Evolutionary conservation across 2,888 invertebrate genomes (phyloP).

Genomic region (Holacanthella duospinosa): DNA sequence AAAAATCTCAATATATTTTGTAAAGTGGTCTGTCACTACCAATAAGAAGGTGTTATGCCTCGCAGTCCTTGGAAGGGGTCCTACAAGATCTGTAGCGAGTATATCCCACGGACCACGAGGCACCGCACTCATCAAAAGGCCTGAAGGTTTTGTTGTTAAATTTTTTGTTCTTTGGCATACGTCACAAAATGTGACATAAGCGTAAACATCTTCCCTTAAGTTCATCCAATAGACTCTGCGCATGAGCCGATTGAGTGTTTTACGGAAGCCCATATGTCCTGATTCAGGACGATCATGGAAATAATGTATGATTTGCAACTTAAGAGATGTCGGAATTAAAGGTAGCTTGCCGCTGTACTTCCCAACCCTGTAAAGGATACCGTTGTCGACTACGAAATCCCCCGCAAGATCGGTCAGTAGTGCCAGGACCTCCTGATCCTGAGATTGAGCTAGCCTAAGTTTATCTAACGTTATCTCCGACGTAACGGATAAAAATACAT

Average conservation of each 20-base stretch:
- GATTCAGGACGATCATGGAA: constrained; percentile 17
- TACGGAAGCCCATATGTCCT: constrained; percentile 20
- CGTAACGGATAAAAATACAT: not conserved
- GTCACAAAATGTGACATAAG: constrained; percentile 15
- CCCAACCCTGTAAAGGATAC: constrained; percentile 5
- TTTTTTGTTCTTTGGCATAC: constrained; percentile 16
- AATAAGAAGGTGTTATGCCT: constrained; percentile 17
- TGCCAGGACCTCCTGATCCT: constrained; percentile 9
- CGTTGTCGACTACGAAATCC: constrained; percentile 5
- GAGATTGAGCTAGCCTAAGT: not conserved
- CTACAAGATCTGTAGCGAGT: constrained; percentile 17
- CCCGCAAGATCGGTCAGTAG: constrained; percentile 7
- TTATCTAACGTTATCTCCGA: no score
- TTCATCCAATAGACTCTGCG: constrained; percentile 19
- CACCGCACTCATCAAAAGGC: constrained; percentile 6
- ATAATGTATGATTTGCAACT: constrained; percentile 8
- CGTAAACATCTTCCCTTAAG: constrained; percentile 12
- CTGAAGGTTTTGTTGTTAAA: constrained; percentile 10
- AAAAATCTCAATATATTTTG: constrained; percentile 24
- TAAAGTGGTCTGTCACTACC: constrained; percentile 23
- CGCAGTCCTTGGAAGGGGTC: constrained; percentile 11
- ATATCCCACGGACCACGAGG: constrained; percentile 12
- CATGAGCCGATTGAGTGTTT: constrained; percentile 12
- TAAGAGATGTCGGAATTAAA: constrained; percentile 16
- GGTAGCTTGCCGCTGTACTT: constrained; percentile 1